A percentile compares a stretch with the other conserved stretches of the same genome.
These are phyloP conservation scores for Petrolisthes manimaculis DNA, from an alignment of 2,888 invertebrate genomes.

Conservation along the genomic window DNA sequence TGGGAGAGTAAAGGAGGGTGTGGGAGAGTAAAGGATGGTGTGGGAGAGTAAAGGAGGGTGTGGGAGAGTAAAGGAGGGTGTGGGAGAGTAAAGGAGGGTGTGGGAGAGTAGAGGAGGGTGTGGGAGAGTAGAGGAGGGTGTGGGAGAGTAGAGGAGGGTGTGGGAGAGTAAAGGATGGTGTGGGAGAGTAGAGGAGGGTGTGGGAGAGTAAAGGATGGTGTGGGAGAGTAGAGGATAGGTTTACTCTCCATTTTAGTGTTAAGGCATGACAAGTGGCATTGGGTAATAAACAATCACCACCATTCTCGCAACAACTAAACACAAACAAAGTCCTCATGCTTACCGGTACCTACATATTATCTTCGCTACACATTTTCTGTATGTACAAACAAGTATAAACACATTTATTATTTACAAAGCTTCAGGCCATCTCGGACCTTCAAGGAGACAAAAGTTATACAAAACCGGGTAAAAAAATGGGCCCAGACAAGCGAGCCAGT, in stretches of 20 bases:
- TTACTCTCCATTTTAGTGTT: conserved; percentile 12
- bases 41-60: not conserved
- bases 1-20: too few species aligned
- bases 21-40: not conserved
- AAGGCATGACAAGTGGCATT: conserved; percentile 48
- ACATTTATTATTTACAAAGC: conserved; percentile 43
- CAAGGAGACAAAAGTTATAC: conserved; percentile 32
- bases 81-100: too few species aligned
- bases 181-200: not conserved
- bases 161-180: not conserved
- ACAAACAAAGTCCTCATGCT: conserved; percentile 14
- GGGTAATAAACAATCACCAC: conserved; percentile 43
- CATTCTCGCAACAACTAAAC: conserved; percentile 28
- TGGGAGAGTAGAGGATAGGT: not conserved
- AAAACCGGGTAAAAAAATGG: conserved; percentile 49
- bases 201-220: not conserved
- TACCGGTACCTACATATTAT: conserved; percentile 14
- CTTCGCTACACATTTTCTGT: conserved; percentile 16
- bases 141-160: not conserved
- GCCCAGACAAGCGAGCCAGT: conserved; percentile 28
- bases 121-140: too few species aligned
- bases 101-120: too few species aligned
- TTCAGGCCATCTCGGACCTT: conserved; percentile 5
- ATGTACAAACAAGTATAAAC: conserved; percentile 23
- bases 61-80: not conserved